phyloP scores from a whole-genome alignment of 2,797 vertebrate genomes.

The Geotrypetes seraphini region DNA sequence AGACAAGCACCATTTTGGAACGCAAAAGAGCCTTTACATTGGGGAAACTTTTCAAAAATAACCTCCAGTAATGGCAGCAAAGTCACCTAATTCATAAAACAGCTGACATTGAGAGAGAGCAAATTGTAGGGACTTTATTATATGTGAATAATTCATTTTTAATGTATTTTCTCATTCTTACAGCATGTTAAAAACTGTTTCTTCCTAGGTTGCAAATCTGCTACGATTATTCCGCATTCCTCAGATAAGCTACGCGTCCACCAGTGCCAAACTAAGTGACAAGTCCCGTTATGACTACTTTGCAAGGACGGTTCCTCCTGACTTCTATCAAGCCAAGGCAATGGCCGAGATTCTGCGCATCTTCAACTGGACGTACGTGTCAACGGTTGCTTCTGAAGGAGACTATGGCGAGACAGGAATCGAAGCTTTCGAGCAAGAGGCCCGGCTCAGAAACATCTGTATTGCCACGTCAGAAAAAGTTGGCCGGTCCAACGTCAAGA shows the following conservation, averaged over 20 bases:
- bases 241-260: slow-evolving; percentile 96
- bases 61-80: no score
- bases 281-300: slow-evolving; percentile 96
- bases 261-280: slow-evolving; percentile 94
- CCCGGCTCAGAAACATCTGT: slow-evolving; percentile 89
- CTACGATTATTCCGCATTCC: slow-evolving; percentile 96
- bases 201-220: slow-evolving; percentile 85
- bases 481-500: slow-evolving; percentile 85
- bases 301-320: slow-evolving; percentile 88
- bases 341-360: slow-evolving; percentile 93
- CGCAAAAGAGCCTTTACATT: no score
- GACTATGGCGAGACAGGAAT: slow-evolving; percentile 96
- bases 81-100: no score
- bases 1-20: no score
- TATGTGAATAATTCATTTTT: no score
- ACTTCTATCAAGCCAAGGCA: slow-evolving; percentile 97
- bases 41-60: no score
- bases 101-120: no score
- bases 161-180: no score
- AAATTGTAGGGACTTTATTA: no score
- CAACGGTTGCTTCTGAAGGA: slow-evolving; percentile 90
- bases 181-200: no score
- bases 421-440: slow-evolving; percentile 94
- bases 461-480: slow-evolving; percentile 95
- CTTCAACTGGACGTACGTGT: slow-evolving; percentile 98